Evolutionary conservation across 2,113 vertebrate species (phyloP), one percentile per base, ranked within the genome.

Genomic region (Ochotona curzoniae): DNA sequence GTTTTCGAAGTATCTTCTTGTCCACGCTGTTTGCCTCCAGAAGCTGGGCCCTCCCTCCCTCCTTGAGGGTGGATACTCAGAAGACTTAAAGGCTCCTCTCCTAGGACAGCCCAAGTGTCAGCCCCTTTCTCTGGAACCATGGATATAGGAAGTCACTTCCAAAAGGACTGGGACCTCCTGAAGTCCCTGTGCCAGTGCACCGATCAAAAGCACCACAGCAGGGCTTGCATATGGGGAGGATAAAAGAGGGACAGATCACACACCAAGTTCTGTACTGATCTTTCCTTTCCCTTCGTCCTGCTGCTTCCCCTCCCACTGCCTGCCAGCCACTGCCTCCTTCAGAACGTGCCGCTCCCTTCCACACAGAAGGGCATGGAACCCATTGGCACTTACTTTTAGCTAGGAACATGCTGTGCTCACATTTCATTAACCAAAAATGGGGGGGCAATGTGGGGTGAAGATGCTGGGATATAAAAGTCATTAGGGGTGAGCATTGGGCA

Each of bases 361-460:
- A 71, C 95, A 49, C 32, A 3, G 66, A 73, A 92, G 96, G 92
- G 79, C 83, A 80, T 6, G 47, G 83, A 87, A 80, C 83, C 64
- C 61, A 44, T 71, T 88, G 25, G 82, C 0, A 8, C 81, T 95
- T 84, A 78, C 84, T 93, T 96, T 94, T 70, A 87, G 85, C 85
- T 78, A 66, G 83, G 95, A 94, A 92, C 61, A 90, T 88, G 90
- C 82, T 73, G 94, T 96, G 95, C 96, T 76, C 79, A 95, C 85
- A 92, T 95, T 93, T 92, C 78, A 75, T 92, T 94, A 95, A 87
- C 44, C 11, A 47, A 35, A 86, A 74, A 95, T 28, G 12, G 67
- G 67, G 64, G 32, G 6, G 38, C 38, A 44, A 3, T 76, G 30
- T 32, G 20, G 81, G 92, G 90, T 91, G 47, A 93, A 84, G 83